These are phyloP conservation scores for Salvelinus fontinalis DNA, from an alignment of 2,113 vertebrate species.

Conservation along the genomic window DNA sequence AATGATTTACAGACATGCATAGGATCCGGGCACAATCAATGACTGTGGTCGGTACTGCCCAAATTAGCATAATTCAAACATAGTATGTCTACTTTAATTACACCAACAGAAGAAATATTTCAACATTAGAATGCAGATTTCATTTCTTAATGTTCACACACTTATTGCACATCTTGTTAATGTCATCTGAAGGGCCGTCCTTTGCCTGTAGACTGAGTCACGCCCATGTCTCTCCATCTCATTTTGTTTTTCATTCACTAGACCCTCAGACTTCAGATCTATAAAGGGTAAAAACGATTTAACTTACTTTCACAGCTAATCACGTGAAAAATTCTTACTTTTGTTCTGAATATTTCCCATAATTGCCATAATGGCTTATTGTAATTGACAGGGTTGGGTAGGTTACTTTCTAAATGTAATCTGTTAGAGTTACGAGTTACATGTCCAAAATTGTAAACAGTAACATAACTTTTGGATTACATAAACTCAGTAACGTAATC, in stretches of 20 bases:
- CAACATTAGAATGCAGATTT: neutral
- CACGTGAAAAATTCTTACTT: too few species aligned
- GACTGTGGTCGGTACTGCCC: neutral
- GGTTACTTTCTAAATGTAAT: too few species aligned
- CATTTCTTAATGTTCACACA: neutral
- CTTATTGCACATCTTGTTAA: neutral
- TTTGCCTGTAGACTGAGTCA: neutral
- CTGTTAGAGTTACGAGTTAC: too few species aligned
- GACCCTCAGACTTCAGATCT: too few species aligned
- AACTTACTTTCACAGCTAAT: too few species aligned
- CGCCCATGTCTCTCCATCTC: neutral
- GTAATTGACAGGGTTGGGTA: too few species aligned
- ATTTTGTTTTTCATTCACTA: neutral
- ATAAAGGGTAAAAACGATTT: too few species aligned
- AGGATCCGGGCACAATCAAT: slow-evolving; percentile 23
- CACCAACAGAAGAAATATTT: neutral
- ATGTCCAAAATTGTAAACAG: too few species aligned
- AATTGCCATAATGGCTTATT: too few species aligned
- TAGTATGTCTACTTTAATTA: neutral
- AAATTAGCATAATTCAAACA: slow-evolving; percentile 1
- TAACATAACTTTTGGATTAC: too few species aligned
- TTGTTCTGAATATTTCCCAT: too few species aligned
- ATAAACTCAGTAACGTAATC: too few species aligned
- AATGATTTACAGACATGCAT: slow-evolving; percentile 30
- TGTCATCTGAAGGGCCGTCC: neutral